A percentile compares a stretch with the other conserved stretches of the same genome.
phyloP scores from a whole-genome alignment of 2,113 vertebrate genomes.

The Indicator indicator region DNA sequence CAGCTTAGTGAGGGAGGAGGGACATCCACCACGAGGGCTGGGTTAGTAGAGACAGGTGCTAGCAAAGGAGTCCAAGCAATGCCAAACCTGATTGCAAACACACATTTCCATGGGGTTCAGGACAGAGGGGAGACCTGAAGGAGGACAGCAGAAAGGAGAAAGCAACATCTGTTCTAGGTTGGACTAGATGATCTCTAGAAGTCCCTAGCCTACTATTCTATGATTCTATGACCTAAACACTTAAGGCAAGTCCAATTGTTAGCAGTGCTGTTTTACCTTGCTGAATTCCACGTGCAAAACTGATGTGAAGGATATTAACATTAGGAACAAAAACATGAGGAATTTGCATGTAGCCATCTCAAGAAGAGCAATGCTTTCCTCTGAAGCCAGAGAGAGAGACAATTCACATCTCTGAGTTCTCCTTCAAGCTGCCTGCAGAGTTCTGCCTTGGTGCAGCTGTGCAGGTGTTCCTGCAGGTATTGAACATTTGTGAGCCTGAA shows the following conservation, averaged over 20 bases:
- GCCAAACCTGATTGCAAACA: neutral
- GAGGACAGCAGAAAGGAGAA: neutral
- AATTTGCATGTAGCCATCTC: slow-evolving; percentile 35
- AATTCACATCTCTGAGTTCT: neutral
- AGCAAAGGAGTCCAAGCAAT: neutral
- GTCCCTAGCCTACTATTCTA: too few species aligned
- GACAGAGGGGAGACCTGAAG: neutral
- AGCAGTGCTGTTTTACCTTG: neutral
- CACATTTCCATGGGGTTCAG: neutral
- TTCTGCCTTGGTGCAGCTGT: neutral
- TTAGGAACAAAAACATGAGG: slow-evolving; percentile 51
- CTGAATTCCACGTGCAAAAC: neutral
- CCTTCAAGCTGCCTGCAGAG: neutral
- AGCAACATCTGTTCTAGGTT: neutral
- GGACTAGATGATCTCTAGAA: too few species aligned
- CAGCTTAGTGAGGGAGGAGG: neutral
- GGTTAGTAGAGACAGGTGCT: neutral
- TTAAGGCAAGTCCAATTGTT: neutral
- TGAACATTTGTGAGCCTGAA: neutral
- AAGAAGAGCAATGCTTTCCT: neutral
- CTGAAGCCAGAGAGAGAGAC: neutral
- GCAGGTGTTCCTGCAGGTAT: neutral
- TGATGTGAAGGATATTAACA: slow-evolving; percentile 30
- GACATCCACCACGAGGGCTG: neutral
- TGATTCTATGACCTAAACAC: neutral